Percentiles rank a stretch among this genome's conserved stretches.
Evolutionary conservation across 2,113 vertebrate species (phyloP).

Genomic region (zebrafish (Danio rerio)): DNA sequence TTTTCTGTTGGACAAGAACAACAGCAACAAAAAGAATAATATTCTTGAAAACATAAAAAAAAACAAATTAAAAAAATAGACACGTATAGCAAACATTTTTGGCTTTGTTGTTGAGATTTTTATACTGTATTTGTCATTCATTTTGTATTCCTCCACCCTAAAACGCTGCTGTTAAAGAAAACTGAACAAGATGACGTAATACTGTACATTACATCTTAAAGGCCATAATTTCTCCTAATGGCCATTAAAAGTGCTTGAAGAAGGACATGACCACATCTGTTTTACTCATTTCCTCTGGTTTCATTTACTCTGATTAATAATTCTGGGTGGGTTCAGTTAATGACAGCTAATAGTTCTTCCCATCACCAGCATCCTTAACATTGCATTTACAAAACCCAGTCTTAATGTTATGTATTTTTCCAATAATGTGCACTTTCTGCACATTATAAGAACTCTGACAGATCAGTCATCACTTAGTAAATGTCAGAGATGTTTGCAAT

Average conservation of each 20-base stretch:
- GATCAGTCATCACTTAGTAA: neutral
- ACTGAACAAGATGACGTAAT: slow-evolving; percentile 5
- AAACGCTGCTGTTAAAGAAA: neutral
- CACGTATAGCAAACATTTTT: no score
- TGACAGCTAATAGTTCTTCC: slow-evolving; percentile 28
- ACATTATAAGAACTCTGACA: neutral
- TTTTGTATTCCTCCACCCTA: no score
- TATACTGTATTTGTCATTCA: no score
- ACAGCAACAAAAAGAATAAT: no score
- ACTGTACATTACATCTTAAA: neutral
- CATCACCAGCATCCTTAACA: neutral
- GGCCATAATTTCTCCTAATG: neutral
- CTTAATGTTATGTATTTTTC: neutral
- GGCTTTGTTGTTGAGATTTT: no score
- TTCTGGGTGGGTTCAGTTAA: slow-evolving; percentile 22
- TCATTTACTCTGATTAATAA: slow-evolving; percentile 26
- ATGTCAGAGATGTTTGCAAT: neutral
- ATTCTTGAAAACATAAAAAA: no score
- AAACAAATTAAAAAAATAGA: no score
- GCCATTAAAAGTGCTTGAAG: slow-evolving; percentile 1
- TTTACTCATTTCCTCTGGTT: neutral
- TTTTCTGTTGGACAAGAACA: no score
- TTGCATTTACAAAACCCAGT: neutral
- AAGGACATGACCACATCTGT: neutral
- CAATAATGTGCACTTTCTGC: neutral